Evolutionary conservation across 1,140 invertebrate species (phyloP), one percentile per base, ranked within the genome.

Genomic region (Nylanderia fulva): DNA sequence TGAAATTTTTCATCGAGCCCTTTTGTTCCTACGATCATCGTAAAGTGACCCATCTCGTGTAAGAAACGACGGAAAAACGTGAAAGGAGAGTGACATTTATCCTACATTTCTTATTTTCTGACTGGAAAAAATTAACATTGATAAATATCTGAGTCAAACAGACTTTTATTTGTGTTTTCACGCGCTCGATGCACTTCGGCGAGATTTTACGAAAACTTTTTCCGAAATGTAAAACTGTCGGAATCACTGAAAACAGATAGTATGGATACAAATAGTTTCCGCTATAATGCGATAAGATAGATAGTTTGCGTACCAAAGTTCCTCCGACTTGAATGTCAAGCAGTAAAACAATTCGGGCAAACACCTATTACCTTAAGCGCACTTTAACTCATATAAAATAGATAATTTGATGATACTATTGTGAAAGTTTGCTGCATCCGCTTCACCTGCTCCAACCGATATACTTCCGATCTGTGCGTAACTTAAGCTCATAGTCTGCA

Each of bases 1-100:
- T 86, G 66, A 86, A 86, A 89, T 89, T 86, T 89, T 86, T 89
- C 61, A 79, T 84, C 61, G 77, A 56, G 29, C n/a, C 11, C 15
- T 42, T 66, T 66, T 58, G 60, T 52, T 27, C 42, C 72, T 58
- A 71, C 75, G 60, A 85, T 71, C n/a, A 75, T 29, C 39, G 48
- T 68, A 15, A 69, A 77, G 66, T 29, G 58, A 80, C 15, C 13
- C 8, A 63, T 39, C 39, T 45, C 13, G 11, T 48, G 8, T 27
- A 27, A 48, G 42, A 52, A 69, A 13, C 27, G 52, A 52, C 24
- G 8, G 5, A 75, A 45, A 76, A 13, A 63, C 5, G 27, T 6
- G n/a, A 33, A n/a, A 45, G n/a, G n/a, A n/a, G 36, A 21, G 7
- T 15, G 69, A 79, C 4, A 39, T 52, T 15, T 48, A 24, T n/a